Percentiles rank a stretch among this genome's conserved stretches.
Evolutionary conservation across 2,797 vertebrate genomes (phyloP).

Genomic region (Eulemur albifrons): DNA sequence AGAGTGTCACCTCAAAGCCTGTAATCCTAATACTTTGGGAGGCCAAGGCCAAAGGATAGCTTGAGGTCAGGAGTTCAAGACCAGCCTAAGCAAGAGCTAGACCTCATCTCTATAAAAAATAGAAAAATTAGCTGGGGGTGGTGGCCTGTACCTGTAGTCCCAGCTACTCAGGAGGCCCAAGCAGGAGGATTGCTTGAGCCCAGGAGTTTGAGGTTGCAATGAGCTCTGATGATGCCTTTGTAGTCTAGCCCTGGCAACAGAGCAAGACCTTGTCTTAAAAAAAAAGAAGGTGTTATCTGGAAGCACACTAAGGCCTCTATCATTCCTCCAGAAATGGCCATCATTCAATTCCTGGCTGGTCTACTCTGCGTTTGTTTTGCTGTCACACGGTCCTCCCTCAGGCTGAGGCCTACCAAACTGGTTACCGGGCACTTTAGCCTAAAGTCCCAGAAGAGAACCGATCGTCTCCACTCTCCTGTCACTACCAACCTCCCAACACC

Average conservation of each 20-base stretch:
- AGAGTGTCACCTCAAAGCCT: not conserved
- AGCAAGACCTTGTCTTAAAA: not conserved
- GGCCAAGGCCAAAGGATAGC: not conserved
- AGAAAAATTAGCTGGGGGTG: not conserved
- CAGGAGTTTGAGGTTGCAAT: not conserved
- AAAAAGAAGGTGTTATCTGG: not conserved
- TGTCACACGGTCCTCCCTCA: not conserved
- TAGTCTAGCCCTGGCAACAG: not conserved
- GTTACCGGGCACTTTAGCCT: not conserved
- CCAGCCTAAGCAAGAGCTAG: not conserved
- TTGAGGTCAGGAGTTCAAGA: not conserved
- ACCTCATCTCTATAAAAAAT: not conserved
- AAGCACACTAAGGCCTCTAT: not conserved
- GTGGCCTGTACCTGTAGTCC: not conserved
- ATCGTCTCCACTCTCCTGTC: not conserved
- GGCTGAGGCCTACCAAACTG: not conserved
- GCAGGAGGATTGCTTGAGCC: not conserved
- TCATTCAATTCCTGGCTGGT: not conserved
- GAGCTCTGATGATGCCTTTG: not conserved
- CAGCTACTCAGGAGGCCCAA: not conserved
- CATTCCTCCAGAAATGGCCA: not conserved
- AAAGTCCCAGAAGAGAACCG: not conserved
- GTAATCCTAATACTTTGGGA: not conserved
- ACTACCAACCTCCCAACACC: not conserved
- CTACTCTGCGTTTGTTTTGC: too few relatives aligned